phyloP scores from a whole-genome alignment of 1,140 invertebrate genomes.

The Caerostris darwini region DNA sequence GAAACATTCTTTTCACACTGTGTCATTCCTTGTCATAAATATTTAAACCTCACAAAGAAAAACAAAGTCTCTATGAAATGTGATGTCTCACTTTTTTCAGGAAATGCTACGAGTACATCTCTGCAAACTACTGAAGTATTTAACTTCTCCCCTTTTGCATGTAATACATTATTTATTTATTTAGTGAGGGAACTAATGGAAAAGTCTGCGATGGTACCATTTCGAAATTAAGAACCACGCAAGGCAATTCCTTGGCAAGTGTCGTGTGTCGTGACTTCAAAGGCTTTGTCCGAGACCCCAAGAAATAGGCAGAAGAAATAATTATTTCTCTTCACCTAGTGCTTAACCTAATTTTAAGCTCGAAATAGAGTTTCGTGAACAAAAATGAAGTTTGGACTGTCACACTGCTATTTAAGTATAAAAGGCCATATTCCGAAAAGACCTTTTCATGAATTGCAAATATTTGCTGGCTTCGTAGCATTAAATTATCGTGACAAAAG shows the following conservation, averaged over 20 bases:
- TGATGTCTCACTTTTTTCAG: slow-evolving; percentile 19
- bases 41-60: background rate
- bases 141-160: slow-evolving; percentile 41
- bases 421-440: no score
- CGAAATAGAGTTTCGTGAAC: background rate
- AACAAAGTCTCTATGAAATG: background rate
- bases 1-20: slow-evolving; percentile 12
- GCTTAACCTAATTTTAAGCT: background rate
- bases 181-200: background rate
- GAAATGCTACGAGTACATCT: background rate
- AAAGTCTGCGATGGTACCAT: background rate
- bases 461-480: no score
- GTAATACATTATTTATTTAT: slow-evolving; percentile 68
- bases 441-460: no score
- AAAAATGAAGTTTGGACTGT: background rate
- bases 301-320: slow-evolving; percentile 11
- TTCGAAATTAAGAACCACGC: background rate
- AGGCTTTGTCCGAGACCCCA: slow-evolving; percentile 10
- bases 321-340: background rate
- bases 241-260: background rate
- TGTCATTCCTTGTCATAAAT: slow-evolving; percentile 29
- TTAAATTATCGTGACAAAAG: no score
- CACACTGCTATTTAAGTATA: no score
- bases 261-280: slow-evolving; percentile 35
- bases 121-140: background rate